Evolutionary conservation across 2,888 invertebrate genomes (phyloP).

Genomic region (Trichacis sp.): DNA sequence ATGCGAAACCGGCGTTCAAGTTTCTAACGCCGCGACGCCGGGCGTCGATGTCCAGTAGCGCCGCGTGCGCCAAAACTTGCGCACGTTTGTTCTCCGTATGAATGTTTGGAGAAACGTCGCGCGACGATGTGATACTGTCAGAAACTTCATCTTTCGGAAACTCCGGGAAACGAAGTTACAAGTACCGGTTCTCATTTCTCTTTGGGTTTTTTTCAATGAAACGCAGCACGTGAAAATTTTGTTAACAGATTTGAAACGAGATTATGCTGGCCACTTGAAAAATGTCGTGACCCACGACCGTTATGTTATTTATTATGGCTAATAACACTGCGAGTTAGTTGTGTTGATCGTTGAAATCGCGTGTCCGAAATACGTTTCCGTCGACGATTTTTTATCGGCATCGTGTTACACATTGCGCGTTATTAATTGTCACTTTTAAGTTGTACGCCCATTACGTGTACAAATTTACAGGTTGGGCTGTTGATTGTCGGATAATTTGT

Average conservation of each 20-base stretch:
- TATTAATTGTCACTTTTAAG: neutral
- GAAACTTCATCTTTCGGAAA: neutral
- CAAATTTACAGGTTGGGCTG: neutral
- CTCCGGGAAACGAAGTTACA: neutral
- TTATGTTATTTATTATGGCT: constrained; percentile 4
- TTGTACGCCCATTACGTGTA: neutral
- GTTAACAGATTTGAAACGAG: neutral
- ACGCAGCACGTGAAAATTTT: neutral
- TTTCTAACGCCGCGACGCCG: constrained; percentile 53
- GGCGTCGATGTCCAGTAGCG: constrained; percentile 63
- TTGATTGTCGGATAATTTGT: neutral
- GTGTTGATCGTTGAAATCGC: constrained; percentile 11
- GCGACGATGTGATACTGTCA: constrained; percentile 26
- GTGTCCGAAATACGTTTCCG: neutral
- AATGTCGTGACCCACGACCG: constrained; percentile 3
- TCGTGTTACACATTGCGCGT: neutral
- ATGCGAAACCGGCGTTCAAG: constrained; percentile 31
- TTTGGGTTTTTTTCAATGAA: neutral
- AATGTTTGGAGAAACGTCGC: constrained; percentile 12
- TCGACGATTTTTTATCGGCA: neutral
- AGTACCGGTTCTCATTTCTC: neutral
- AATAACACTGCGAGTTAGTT: constrained; percentile 4
- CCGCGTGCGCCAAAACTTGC: constrained; percentile 67
- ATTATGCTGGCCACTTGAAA: neutral
- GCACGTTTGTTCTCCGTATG: constrained; percentile 53